Evolutionary conservation across 2,888 invertebrate genomes (phyloP), one percentile per base, ranked within the genome.

Genomic region (Carabus problematicus): DNA sequence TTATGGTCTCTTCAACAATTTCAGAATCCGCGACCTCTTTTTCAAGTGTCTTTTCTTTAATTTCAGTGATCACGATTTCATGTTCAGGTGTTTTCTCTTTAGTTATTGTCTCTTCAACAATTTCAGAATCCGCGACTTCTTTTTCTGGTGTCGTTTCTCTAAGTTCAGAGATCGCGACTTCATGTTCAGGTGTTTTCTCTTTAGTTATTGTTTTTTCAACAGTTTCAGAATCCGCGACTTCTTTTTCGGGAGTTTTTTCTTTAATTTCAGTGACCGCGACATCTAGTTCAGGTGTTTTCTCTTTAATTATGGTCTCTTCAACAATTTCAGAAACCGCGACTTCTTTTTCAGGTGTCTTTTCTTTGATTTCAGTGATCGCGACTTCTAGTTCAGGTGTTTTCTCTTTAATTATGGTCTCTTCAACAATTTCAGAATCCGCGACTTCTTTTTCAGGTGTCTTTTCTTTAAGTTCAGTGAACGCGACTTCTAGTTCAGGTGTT

Each of bases 401-500:
- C 14, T 12, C 49, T 1, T 4, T 49, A 8, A 16, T 7, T 16
- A 7, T 47, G 12, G 47, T n/a, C 14, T 47, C 47, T 47, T 47
- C 47, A 47, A n/a, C n/a, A 47, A 8, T 2, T 29, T 29, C 29
- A 29, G 29, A 29, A 29, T 3, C 29, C 29, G 29, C 29, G 29
- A 29, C 6, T 29, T 29, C 29, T 29, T 2, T 29, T 8, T 56
- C 66, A 39, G 49, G 55, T 39, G 49, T 39, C 12, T 59, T 69
- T 16, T 62, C 55, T 29, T 61, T 62, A 40, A 71, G 43, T 56
- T 62, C 62, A 55, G 55, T 8, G 12, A 56, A 39, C 18, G 47
- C 45, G 1, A 52, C 45, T 40, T 12, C 11, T 29, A 3, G 2
- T 6, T 29, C 29, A 29, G 29, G 29, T 29, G 29, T 29, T 6